Percentiles rank a stretch among this genome's conserved stretches.
These are phyloP conservation scores for Engystomops pustulosus DNA, from an alignment of 2,113 vertebrate genomes.

Conservation along the genomic window DNA sequence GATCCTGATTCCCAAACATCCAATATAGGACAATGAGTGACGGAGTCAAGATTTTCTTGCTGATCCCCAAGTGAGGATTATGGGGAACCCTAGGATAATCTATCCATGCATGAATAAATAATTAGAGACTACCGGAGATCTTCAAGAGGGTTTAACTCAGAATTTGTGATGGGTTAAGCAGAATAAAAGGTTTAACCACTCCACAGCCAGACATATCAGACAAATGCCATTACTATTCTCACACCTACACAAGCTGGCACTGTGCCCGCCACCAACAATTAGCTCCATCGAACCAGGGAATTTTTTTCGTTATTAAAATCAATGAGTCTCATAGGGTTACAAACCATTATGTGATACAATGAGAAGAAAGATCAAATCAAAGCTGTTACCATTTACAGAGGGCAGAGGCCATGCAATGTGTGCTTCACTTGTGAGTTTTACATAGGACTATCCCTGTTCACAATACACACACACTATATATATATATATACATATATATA, in stretches of 20 bases:
- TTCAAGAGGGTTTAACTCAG: conserved; percentile 34
- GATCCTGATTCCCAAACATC: background rate
- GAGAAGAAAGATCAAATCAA: conserved; percentile 12
- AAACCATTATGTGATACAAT: conserved; percentile 41
- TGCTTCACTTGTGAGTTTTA: background rate
- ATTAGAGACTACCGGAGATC: conserved; percentile 46
- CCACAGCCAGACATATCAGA: conserved; percentile 23
- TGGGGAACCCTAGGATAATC: conserved; percentile 49
- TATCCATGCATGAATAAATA: conserved; percentile 48
- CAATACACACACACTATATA: background rate
- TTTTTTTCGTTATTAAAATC: conserved; percentile 41
- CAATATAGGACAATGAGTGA: background rate
- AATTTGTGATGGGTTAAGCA: conserved; percentile 44
- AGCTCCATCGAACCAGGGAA: background rate
- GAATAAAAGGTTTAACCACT: conserved; percentile 44
- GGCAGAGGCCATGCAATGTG: background rate
- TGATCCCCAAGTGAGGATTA: conserved; percentile 47
- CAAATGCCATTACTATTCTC: conserved; percentile 35
- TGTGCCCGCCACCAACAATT: conserved; percentile 28
- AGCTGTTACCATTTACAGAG: background rate
- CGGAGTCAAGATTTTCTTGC: conserved; percentile 28
- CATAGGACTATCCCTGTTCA: background rate
- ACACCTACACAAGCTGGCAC: conserved; percentile 39
- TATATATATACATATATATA: no score
- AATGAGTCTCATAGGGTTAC: conserved; percentile 46